Evolutionary conservation across 2,113 vertebrate species (phyloP).

Genomic region (Peucedramus taeniatus): DNA sequence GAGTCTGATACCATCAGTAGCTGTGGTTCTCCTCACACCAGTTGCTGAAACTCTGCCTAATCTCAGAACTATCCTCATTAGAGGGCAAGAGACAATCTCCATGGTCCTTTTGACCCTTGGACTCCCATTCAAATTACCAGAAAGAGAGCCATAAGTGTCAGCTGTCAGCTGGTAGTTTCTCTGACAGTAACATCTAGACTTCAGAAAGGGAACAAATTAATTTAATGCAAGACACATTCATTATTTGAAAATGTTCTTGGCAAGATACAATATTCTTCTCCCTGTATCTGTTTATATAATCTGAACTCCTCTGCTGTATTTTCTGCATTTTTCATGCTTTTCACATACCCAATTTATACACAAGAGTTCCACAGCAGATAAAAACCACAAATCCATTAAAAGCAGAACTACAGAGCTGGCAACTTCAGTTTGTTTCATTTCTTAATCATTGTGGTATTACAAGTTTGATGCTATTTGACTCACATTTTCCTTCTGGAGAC

Average conservation of each 20-base stretch:
- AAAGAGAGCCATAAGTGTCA: background rate
- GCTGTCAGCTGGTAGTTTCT: background rate
- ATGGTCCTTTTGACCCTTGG: background rate
- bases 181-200: background rate
- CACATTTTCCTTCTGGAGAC: background rate
- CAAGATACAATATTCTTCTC: background rate
- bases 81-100: background rate
- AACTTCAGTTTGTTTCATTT: background rate
- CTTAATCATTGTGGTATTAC: background rate
- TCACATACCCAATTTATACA: background rate
- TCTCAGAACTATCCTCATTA: background rate
- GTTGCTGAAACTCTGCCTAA: background rate
- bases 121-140: background rate
- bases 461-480: background rate
- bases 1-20: background rate
- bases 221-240: background rate
- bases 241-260: slow-evolving; percentile 4
- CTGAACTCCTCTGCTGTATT: background rate
- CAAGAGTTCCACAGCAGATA: background rate
- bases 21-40: background rate
- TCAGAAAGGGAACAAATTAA: background rate
- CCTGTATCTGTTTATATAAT: background rate
- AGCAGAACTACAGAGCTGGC: background rate
- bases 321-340: slow-evolving; percentile 19
- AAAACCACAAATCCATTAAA: slow-evolving; percentile 19